Percentiles rank a stretch among this genome's conserved stretches.
phyloP scores from a whole-genome alignment of 2,888 invertebrate genomes.

The Napeogenes sylphis region DNA sequence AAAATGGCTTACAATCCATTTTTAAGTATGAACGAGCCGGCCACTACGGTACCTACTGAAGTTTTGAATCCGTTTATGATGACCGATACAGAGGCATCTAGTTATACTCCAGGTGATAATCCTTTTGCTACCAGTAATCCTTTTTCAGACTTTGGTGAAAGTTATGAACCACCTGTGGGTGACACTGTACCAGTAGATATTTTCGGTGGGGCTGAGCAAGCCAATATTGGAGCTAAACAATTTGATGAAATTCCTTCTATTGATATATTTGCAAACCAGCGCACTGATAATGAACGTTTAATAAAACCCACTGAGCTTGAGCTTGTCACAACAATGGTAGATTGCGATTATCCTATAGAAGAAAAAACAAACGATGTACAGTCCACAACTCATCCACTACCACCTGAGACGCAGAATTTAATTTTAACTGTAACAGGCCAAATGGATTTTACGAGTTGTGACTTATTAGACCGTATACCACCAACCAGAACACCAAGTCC shows the following conservation, averaged over 20 bases:
- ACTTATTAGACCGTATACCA: conserved; percentile 88
- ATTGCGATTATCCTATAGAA: conserved; percentile 41
- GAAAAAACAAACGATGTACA: conserved; percentile 42
- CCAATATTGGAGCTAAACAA: conserved; percentile 54
- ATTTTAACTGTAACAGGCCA: conserved; percentile 91
- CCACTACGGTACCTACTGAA: conserved; percentile 67
- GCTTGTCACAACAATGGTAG: conserved; percentile 50
- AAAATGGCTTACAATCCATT: conserved; percentile 88
- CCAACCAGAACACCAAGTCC: conserved; percentile 93
- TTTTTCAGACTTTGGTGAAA: conserved; percentile 78
- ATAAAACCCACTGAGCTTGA: conserved; percentile 65
- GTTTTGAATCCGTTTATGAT: conserved; percentile 84
- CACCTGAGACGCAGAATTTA: conserved; percentile 89
- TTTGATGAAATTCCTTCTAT: conserved; percentile 44
- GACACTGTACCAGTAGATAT: conserved; percentile 66
- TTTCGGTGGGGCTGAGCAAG: conserved; percentile 59
- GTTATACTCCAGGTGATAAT: conserved; percentile 74
- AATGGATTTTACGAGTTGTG: conserved; percentile 91
- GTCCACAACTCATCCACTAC: conserved; percentile 79
- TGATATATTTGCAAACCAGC: conserved; percentile 45
- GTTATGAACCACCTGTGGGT: conserved; percentile 56
- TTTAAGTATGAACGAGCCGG: conserved; percentile 83
- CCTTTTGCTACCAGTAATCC: conserved; percentile 86
- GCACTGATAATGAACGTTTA: conserved; percentile 41
- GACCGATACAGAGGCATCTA: conserved; percentile 57